phyloP scores from a whole-genome alignment of 30 jellyfish, hydroid and myxozoan genomes.

The Aurelia coerulea region DNA sequence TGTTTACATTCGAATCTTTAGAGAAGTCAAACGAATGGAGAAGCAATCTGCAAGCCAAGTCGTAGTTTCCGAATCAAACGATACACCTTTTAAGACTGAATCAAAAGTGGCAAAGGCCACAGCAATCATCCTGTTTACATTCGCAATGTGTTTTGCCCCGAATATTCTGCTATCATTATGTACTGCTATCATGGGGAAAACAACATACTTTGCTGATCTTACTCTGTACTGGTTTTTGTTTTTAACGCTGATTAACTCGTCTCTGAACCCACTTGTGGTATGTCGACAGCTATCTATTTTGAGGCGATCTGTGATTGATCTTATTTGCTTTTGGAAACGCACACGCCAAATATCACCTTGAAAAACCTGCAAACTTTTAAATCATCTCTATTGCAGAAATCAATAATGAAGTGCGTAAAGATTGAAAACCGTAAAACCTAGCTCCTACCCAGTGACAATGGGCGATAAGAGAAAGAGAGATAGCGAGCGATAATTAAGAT shows the following conservation, averaged over 20 bases:
- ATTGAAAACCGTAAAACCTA: too few relatives aligned
- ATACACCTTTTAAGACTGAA: neutral
- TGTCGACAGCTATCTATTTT: neutral
- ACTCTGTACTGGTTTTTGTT: neutral
- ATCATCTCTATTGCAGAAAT: too few relatives aligned
- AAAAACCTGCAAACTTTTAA: too few relatives aligned
- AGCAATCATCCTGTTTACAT: neutral
- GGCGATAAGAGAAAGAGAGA: too few relatives aligned
- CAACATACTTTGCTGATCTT: neutral
- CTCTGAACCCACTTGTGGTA: neutral
- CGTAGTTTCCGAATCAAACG: neutral
- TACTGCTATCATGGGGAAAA: too few relatives aligned
- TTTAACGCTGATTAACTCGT: neutral
- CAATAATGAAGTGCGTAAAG: too few relatives aligned
- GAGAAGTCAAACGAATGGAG: neutral
- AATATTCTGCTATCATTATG: neutral
- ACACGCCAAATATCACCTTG: neutral
- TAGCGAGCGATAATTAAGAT: too few relatives aligned
- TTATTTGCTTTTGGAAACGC: neutral
- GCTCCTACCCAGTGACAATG: too few relatives aligned
- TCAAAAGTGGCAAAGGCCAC: conserved; percentile 1
- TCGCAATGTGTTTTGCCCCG: neutral
- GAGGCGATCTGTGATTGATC: neutral
- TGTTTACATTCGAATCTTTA: neutral
- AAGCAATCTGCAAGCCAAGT: neutral